Evolutionary conservation across 2,888 invertebrate genomes (phyloP), one percentile per base, ranked within the genome.

Genomic region (Tridacna crocea): DNA sequence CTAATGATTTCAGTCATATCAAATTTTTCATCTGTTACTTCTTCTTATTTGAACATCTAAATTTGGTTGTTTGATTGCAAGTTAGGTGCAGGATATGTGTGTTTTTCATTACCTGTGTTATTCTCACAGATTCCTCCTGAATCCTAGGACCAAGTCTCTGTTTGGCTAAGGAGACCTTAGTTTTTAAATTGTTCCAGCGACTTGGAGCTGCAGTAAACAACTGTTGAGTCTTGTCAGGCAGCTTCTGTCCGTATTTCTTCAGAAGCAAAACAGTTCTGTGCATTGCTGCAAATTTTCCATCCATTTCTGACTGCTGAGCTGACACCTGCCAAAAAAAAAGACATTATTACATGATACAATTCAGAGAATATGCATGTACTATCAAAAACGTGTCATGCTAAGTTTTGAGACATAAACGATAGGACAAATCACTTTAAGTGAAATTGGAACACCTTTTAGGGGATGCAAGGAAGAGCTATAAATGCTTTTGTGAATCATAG

Each of bases 81-180:
- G 36, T 36, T 36, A 36, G 8, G 8, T 36, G 36, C 8, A 36
- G 3, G 55, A 2, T 55, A 55, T 55, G 55, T 51, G 51, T 55
- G 19, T 15, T 55, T 55, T 76, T 70, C n/a, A 76, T 60, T 77
- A 93, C 93, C 91, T 91, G 90, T 26, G 93, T 92, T 61, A 94
- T 94, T 66, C 93, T 90, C 47, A 91, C 92, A 8, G 93, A 93
- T 79, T 94, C 94, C 82, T 94, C 93, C 85, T 94, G 94, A 36
- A 94, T 94, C 48, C 94, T 90, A 22, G 94, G 94, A 12, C 94
- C 94, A 24, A 94, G 91, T 77, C 94, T 90, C 89, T 94, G 94
- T 86, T 94, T 94, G 70, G 94, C 94, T 65, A 93, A 89, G 0
- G 93, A 94, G 47, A 94, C 94, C 84, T 94, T 94, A 47, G 94